phyloP scores from a whole-genome alignment of 2,113 vertebrate species.

The Anolis carolinensis region DNA sequence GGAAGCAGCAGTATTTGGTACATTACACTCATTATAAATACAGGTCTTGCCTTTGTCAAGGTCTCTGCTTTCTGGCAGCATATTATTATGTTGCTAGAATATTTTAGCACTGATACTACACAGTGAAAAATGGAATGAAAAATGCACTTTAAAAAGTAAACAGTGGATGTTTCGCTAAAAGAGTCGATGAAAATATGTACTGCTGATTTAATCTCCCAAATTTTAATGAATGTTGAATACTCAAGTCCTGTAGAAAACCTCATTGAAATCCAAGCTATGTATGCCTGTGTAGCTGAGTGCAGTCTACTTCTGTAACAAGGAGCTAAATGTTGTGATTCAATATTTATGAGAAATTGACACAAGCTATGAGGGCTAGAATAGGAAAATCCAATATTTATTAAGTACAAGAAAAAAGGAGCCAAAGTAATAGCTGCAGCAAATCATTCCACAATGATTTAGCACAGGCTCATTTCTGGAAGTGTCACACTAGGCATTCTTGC shows the following conservation, averaged over 20 bases:
- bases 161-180: background rate
- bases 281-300: background rate
- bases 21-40: slow-evolving; percentile 22
- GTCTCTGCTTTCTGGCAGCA: slow-evolving; percentile 28
- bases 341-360: slow-evolving; percentile 31
- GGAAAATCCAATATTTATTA: slow-evolving; percentile 33
- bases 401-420: slow-evolving; percentile 35
- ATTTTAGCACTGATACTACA: background rate
- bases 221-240: background rate
- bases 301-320: slow-evolving; percentile 4
- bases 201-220: slow-evolving; percentile 25
- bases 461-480: slow-evolving; percentile 1
- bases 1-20: background rate
- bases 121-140: slow-evolving; percentile 15
- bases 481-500: slow-evolving; percentile 24
- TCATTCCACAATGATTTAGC: background rate
- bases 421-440: slow-evolving; percentile 43
- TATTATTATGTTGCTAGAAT: background rate
- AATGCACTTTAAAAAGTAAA: background rate
- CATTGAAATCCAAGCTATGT: background rate
- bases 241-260: background rate
- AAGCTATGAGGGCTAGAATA: background rate
- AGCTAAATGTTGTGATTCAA: slow-evolving; percentile 14
- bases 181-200: background rate
- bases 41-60: slow-evolving; percentile 28